These are phyloP conservation scores for Drosophila ustulata DNA, from an alignment of 2,888 invertebrate genomes.

Conservation along the genomic window DNA sequence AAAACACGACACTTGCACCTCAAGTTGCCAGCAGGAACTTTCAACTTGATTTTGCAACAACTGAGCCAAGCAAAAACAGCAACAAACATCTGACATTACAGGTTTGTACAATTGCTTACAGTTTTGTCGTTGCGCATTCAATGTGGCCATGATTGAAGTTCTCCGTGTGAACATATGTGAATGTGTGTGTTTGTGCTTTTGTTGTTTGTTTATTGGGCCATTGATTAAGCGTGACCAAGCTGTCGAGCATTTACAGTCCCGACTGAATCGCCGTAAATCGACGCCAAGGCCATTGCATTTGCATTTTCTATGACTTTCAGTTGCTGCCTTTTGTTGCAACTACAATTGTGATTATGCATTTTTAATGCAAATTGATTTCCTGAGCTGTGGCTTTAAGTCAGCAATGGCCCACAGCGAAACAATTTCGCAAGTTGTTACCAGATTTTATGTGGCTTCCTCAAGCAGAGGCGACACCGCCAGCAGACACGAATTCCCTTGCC, in stretches of 20 bases:
- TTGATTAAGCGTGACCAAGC: slow-evolving; percentile 73
- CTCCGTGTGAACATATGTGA: slow-evolving; percentile 12
- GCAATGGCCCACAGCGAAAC: slow-evolving; percentile 53
- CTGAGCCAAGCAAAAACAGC: slow-evolving; percentile 16
- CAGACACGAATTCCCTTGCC: slow-evolving; percentile 50
- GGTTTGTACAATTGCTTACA: slow-evolving; percentile 69
- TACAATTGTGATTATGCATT: slow-evolving; percentile 34
- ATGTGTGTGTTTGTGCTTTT: slow-evolving; percentile 13
- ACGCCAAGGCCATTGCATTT: slow-evolving; percentile 48
- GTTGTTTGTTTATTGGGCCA: slow-evolving; percentile 66
- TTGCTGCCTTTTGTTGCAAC: slow-evolving; percentile 13
- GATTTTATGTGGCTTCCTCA: slow-evolving; percentile 56
- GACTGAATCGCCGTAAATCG: slow-evolving; percentile 52
- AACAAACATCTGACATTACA: slow-evolving; percentile 52
- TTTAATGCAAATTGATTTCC: slow-evolving; percentile 68
- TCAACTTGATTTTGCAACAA: slow-evolving; percentile 72
- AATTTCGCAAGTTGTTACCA: slow-evolving; percentile 68
- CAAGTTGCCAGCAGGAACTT: slow-evolving; percentile 74
- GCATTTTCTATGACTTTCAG: slow-evolving; percentile 57
- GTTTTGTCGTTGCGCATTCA: slow-evolving; percentile 58
- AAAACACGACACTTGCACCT: slow-evolving; percentile 78
- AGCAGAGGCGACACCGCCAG: slow-evolving; percentile 45
- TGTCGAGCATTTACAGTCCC: slow-evolving; percentile 25
- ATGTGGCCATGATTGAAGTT: slow-evolving; percentile 68
- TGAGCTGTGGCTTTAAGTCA: slow-evolving; percentile 54